Percentiles rank a stretch among this genome's conserved stretches.
Conservation (phyloP, 2,113 vertebrate genomes). For the Nerophis ophidion region DNA sequence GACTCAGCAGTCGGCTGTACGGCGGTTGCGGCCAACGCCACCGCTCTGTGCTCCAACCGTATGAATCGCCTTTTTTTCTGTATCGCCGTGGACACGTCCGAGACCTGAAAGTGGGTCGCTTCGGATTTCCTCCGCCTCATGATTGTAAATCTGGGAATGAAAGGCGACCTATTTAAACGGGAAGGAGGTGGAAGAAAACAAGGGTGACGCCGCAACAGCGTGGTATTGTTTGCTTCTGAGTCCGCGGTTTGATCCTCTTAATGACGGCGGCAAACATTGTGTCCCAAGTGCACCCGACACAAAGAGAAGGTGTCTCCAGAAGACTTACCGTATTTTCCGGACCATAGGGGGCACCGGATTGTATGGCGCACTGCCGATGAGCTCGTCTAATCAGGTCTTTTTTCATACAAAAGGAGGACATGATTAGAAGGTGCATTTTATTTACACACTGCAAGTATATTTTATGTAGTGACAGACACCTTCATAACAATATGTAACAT, state of each 20-base stretch:
- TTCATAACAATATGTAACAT: too few species aligned
- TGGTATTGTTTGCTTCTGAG: neutral
- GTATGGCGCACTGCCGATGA: too few species aligned
- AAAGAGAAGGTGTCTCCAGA: neutral
- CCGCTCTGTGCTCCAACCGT: neutral
- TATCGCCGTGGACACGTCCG: neutral
- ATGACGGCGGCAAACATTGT: neutral
- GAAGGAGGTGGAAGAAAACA: neutral
- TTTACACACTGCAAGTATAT: too few species aligned
- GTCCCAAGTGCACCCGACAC: too few species aligned
- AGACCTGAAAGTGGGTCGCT: neutral
- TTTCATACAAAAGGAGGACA: too few species aligned
- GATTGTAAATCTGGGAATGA: neutral
- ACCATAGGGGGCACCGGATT: too few species aligned
- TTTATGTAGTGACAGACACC: too few species aligned
- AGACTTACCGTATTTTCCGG: too few species aligned
- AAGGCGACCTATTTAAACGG: conserved; percentile 2
- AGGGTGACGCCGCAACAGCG: neutral
- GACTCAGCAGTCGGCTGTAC: conserved; percentile 2
- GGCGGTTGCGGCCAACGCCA: neutral
- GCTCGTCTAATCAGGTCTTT: too few species aligned
- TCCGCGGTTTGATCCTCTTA: neutral
- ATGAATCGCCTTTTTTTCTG: neutral
- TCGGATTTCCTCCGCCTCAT: neutral
- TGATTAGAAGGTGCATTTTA: too few species aligned